These are phyloP conservation scores for Channallabes apus DNA, from an alignment of 2,797 vertebrate species.

Conservation along the genomic window DNA sequence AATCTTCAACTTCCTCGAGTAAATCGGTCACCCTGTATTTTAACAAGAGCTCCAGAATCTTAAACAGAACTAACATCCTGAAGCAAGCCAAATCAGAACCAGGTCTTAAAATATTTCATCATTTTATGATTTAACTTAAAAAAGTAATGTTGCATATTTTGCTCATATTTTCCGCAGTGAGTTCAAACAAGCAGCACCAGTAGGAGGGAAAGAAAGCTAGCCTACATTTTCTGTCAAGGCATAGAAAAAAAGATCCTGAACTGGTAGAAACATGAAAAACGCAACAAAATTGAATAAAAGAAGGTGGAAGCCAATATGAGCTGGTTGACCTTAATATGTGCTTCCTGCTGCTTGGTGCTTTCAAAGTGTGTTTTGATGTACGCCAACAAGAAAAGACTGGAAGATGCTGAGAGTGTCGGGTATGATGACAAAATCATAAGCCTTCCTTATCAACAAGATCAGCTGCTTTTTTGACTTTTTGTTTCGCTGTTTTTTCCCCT, in stretches of 20 bases:
- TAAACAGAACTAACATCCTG: background rate
- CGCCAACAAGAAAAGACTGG: slow-evolving; percentile 30
- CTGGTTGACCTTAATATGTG: slow-evolving; percentile 51
- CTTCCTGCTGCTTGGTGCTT: slow-evolving; percentile 46
- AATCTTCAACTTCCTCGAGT: background rate
- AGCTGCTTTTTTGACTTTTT: slow-evolving; percentile 43
- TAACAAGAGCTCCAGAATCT: slow-evolving; percentile 1
- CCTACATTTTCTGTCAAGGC: slow-evolving; percentile 41
- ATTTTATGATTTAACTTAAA: background rate
- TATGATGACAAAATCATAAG: slow-evolving; percentile 37
- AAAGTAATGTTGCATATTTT: slow-evolving; percentile 1
- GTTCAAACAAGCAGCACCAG: slow-evolving; percentile 34
- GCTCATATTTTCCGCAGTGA: slow-evolving; percentile 7
- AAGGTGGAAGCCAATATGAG: slow-evolving; percentile 30
- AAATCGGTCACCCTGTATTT: slow-evolving; percentile 4
- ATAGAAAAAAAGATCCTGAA: slow-evolving; percentile 35
- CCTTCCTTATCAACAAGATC: slow-evolving; percentile 44
- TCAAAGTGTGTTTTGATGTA: slow-evolving; percentile 42
- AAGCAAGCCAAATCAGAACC: background rate
- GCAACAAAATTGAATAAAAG: slow-evolving; percentile 21
- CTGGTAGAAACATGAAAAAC: slow-evolving; percentile 19
- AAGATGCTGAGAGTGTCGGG: slow-evolving; percentile 35
- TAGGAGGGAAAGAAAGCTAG: slow-evolving; percentile 20
- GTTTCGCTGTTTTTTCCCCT: slow-evolving; percentile 35
- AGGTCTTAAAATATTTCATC: slow-evolving; percentile 4